Base-by-base conservation (phyloP, 2,888 invertebrate genomes). In the Mellilla xanthometata region DNA sequence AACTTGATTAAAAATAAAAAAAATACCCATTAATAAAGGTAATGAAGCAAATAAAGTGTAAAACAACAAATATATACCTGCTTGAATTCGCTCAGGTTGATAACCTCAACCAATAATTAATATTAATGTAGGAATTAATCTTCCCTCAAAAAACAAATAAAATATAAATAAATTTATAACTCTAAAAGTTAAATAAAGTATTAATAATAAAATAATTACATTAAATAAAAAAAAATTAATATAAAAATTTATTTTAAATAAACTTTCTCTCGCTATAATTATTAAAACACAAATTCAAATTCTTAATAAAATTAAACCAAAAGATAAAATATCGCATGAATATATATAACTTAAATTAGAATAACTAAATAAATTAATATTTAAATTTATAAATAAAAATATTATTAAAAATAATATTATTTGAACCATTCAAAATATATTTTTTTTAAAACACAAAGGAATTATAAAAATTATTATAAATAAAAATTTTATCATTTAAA, bases 111-210 rank as follows among this genome's bases (percentile, higher is more conserved):
- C 92, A 62, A 94, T 72, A 91, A 94, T 92, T 77, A 94, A 89
- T 64, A 93, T 69, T 76, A 93, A 90, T 10, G 91, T 92, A 9
- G 93, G 93, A 82, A 94, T 91, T 78, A 94, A 86, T 2, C 92
- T 92, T 2, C 87, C 76, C 47, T 94, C 93, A 93, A 94, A 94
- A 91, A 92, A 92, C 76, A 94, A 82, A 91, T 93, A 94, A 91
- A 94, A 93, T 65, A 90, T 60, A 83, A 94, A 86, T 70, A 93
- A 81, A 90, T 91, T 92, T 72, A 88, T 72, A 3, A 76, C 71
- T 44, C 73, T 81, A 92, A 93, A 93, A 72, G 90, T 90, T 60
- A 91, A 58, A 79, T 81, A 72, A 76, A 93, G 89, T 65, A 90
- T 80, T 61, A 92, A 55, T 69, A 92, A 68, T 73, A 93, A 84